A percentile compares a stretch with the other conserved stretches of the same genome.
phyloP scores from a whole-genome alignment of 2,113 vertebrate genomes.

The Urocitellus parryii region DNA sequence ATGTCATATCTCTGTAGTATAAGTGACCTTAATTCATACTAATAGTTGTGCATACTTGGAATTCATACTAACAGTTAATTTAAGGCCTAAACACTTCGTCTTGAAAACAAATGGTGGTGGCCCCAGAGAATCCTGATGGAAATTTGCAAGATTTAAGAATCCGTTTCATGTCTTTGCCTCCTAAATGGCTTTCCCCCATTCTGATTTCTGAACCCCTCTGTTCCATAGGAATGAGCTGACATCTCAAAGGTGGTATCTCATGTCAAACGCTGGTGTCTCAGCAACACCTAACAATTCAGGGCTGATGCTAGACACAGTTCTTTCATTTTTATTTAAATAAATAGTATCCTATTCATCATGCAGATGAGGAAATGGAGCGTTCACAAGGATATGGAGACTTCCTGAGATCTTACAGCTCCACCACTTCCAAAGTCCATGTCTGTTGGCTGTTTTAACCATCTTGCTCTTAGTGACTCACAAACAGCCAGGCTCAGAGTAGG shows the following conservation, averaged over 20 bases:
- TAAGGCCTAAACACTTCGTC: background rate
- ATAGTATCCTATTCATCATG: background rate
- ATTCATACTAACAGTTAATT: background rate
- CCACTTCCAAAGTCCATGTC: background rate
- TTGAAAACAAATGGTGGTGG: background rate
- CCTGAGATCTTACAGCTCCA: background rate
- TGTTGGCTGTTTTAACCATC: background rate
- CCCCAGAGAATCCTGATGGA: background rate
- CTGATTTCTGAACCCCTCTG: background rate
- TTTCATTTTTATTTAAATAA: constrained; percentile 24
- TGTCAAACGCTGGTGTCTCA: background rate
- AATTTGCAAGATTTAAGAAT: background rate
- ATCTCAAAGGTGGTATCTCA: background rate
- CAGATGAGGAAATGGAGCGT: background rate
- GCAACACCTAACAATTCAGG: background rate
- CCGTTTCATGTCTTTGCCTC: background rate
- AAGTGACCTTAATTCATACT: background rate
- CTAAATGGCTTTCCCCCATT: background rate
- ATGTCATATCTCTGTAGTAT: background rate
- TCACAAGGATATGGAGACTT: background rate
- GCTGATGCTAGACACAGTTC: background rate
- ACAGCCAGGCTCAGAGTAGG: background rate
- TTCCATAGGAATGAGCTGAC: background rate
- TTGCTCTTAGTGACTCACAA: background rate
- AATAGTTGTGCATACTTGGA: background rate